A percentile compares a stretch with the other conserved stretches of the same genome.
Conservation (phyloP, 1,140 invertebrate species). For the Ylistrum balloti region DNA sequence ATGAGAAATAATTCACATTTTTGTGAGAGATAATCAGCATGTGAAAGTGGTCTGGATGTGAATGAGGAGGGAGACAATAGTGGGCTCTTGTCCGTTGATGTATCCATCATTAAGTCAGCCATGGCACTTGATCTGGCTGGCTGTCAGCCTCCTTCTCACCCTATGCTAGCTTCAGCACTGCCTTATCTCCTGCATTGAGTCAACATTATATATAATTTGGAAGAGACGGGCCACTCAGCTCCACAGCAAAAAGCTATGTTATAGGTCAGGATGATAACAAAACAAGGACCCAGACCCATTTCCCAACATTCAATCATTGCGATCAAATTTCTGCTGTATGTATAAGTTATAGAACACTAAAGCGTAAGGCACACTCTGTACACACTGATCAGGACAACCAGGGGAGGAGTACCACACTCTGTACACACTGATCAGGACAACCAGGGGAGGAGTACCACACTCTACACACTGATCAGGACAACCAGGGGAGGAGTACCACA, state of each 20-base stretch:
- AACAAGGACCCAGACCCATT: neutral
- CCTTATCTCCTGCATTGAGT: constrained; percentile 5
- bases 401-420: too few relatives aligned
- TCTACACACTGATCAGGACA: too few relatives aligned
- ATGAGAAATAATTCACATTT: neutral
- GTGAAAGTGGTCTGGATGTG: neutral
- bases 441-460: too few relatives aligned
- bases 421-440: too few relatives aligned
- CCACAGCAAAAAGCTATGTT: constrained; percentile 18
- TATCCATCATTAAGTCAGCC: neutral
- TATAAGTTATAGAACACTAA: constrained; percentile 44
- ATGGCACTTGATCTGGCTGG: neutral
- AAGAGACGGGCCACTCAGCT: constrained; percentile 15
- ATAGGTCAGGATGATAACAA: neutral
- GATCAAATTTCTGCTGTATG: constrained; percentile 44
- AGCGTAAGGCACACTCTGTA: too few relatives aligned
- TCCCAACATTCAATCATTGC: constrained; percentile 44
- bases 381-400: too few relatives aligned
- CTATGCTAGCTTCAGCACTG: neutral
- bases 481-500: too few relatives aligned
- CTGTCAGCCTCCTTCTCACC: neutral
- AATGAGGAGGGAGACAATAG: neutral
- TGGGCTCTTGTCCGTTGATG: neutral
- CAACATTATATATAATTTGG: constrained; percentile 41
- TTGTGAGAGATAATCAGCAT: neutral